Evolutionary conservation across 2,888 invertebrate genomes (phyloP).

Genomic region (Onchidella celtica): DNA sequence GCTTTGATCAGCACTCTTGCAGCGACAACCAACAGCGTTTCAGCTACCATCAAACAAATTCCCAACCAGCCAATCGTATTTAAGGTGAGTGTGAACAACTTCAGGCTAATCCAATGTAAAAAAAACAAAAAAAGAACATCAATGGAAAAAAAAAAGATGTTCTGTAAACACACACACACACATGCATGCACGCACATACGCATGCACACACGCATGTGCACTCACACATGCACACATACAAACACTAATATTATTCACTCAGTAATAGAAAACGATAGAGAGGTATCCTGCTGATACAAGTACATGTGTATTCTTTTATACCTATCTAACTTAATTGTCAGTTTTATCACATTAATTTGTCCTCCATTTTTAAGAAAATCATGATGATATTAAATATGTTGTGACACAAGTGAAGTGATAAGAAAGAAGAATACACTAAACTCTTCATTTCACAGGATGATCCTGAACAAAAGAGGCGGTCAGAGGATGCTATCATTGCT

Average conservation of each 20-base stretch:
- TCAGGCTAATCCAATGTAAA: too few species aligned
- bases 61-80: conserved; percentile 70
- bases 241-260: not conserved
- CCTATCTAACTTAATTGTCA: too few species aligned
- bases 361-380: too few species aligned
- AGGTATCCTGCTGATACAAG: too few species aligned
- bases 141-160: too few species aligned
- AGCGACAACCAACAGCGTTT: conserved; percentile 60
- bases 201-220: not conserved
- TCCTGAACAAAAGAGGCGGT: conserved; percentile 57
- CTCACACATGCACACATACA: not conserved
- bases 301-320: too few species aligned
- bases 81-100: conserved; percentile 58
- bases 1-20: conserved; percentile 60
- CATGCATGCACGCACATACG: not conserved
- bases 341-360: too few species aligned
- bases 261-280: too few species aligned
- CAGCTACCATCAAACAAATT: conserved; percentile 63
- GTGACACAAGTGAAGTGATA: too few species aligned
- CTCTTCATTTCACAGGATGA: conserved; percentile 66
- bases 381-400: too few species aligned
- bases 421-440: too few species aligned
- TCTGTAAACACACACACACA: not conserved
- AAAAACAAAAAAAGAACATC: not conserved
- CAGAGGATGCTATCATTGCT: conserved; percentile 68